These are phyloP conservation scores for Tribolium castaneum DNA, from an alignment of 1,140 invertebrate species.

Conservation along the genomic window DNA sequence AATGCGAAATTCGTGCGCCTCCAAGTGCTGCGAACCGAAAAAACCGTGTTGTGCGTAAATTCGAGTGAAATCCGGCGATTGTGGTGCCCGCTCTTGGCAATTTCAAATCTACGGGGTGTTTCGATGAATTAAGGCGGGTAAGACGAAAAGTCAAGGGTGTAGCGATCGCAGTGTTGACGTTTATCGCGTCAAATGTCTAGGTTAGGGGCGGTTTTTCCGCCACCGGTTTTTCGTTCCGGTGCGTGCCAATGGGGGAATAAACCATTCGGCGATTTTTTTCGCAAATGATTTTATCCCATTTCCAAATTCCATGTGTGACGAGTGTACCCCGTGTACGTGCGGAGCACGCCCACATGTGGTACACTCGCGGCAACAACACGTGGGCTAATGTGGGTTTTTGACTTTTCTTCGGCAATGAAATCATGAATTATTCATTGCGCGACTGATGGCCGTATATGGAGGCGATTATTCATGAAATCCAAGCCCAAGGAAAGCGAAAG, in stretches of 20 bases:
- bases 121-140: slow-evolving; percentile 30
- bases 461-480: slow-evolving; percentile 26
- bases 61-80: background rate
- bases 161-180: slow-evolving; percentile 17
- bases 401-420: slow-evolving; percentile 37
- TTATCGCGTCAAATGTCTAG: slow-evolving; percentile 52
- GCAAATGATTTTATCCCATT: slow-evolving; percentile 29
- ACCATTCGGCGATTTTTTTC: slow-evolving; percentile 15
- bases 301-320: slow-evolving; percentile 26
- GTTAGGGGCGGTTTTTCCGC: slow-evolving; percentile 51
- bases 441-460: slow-evolving; percentile 14
- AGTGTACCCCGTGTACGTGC: slow-evolving; percentile 11
- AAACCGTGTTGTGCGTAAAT: slow-evolving; percentile 37
- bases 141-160: background rate
- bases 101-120: slow-evolving; percentile 35
- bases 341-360: slow-evolving; percentile 47
- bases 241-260: background rate
- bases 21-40: slow-evolving; percentile 32
- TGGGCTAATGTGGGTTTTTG: slow-evolving; percentile 43
- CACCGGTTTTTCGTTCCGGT: slow-evolving; percentile 8
- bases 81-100: background rate
- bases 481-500: slow-evolving; percentile 32
- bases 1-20: slow-evolving; percentile 32
- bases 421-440: slow-evolving; percentile 22
- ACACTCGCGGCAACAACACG: slow-evolving; percentile 45